Evolutionary conservation across 2,797 vertebrate species (phyloP).

Genomic region (Myotis vivesi): DNA sequence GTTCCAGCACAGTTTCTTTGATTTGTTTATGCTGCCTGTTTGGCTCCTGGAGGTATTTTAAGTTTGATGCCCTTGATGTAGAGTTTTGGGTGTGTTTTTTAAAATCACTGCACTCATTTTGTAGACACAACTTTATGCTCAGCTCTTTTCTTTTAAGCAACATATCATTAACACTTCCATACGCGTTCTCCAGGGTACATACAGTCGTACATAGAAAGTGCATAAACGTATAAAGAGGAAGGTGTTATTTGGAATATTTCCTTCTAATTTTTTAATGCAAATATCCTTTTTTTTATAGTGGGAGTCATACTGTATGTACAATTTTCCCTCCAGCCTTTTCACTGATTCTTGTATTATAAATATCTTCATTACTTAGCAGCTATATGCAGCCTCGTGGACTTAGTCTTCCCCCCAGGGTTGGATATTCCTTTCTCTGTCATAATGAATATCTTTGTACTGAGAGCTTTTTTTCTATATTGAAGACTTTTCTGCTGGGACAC

Average conservation of each 20-base stretch:
- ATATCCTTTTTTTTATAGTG: background rate
- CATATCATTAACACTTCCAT: background rate
- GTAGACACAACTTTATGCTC: background rate
- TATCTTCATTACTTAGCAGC: background rate
- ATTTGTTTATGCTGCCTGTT: background rate
- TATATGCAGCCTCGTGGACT: background rate
- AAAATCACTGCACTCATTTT: background rate
- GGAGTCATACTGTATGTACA: background rate
- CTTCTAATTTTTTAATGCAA: background rate
- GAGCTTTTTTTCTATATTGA: background rate
- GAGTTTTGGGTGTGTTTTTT: background rate
- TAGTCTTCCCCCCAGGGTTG: background rate
- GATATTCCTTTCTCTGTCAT: background rate
- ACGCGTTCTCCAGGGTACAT: background rate
- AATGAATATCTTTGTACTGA: background rate
- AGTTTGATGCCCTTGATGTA: background rate
- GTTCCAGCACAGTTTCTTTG: background rate
- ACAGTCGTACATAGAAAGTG: background rate
- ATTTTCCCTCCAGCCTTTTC: background rate
- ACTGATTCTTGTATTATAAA: background rate
- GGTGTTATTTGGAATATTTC: slow-evolving; percentile 13
- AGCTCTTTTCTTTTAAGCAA: background rate
- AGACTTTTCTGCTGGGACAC: background rate
- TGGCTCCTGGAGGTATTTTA: background rate
- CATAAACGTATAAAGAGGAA: background rate